Conservation (phyloP, 2,888 invertebrate species). For the Octonoba sinensis region DNA sequence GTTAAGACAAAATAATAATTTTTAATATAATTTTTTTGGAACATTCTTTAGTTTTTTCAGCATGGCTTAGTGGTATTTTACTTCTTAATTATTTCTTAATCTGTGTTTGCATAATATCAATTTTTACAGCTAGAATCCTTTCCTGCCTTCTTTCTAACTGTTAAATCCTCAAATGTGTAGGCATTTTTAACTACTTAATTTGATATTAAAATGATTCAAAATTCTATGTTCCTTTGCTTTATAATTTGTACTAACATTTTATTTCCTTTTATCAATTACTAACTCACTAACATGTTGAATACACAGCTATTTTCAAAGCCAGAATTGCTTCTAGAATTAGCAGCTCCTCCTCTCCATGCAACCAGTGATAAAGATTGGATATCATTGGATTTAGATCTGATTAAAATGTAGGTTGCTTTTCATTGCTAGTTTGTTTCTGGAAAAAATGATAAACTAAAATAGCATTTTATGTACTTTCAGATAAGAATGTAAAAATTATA, state of each 20-base stretch:
- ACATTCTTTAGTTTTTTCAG: too few species aligned
- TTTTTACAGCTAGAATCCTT: too few species aligned
- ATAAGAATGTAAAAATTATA: too few species aligned
- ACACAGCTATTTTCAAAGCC: constrained; percentile 80
- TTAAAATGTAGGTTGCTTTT: constrained; percentile 69
- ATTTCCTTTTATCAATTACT: constrained; percentile 12
- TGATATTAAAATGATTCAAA: neutral
- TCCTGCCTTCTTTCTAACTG: neutral
- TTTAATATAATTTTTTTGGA: too few species aligned
- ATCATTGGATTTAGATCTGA: constrained; percentile 69
- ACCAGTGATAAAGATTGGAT: constrained; percentile 73
- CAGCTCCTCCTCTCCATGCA: constrained; percentile 73
- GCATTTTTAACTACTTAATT: too few species aligned
- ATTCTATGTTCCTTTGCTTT: neutral
- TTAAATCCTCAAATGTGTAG: neutral
- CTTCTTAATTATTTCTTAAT: too few species aligned
- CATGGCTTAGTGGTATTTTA: too few species aligned
- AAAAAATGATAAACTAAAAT: neutral
- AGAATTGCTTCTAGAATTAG: constrained; percentile 82
- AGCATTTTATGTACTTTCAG: too few species aligned
- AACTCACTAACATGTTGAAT: constrained; percentile 43
- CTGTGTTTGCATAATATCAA: too few species aligned
- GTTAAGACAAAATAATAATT: too few species aligned
- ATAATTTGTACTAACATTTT: neutral
- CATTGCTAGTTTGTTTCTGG: too few species aligned